Conservation (phyloP, 2,888 invertebrate genomes). For the Amblyteles armatorius region DNA sequence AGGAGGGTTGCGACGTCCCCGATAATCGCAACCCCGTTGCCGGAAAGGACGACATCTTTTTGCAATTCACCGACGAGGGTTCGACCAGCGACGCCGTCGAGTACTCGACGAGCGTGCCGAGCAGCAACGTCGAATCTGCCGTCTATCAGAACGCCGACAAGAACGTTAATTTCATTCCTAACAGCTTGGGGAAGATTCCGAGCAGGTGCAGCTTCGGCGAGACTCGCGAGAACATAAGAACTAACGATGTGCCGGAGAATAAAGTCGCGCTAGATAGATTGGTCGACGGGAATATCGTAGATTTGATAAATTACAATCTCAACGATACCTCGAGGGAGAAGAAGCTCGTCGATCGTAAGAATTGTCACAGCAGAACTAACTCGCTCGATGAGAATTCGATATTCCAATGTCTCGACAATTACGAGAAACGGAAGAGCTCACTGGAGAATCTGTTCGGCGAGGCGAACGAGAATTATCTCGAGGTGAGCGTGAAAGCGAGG, state of each 20-base stretch:
- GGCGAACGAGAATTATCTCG: slow-evolving; percentile 59
- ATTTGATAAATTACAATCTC: slow-evolving; percentile 75
- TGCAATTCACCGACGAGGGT: slow-evolving; percentile 67
- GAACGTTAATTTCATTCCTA: slow-evolving; percentile 75
- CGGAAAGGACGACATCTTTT: slow-evolving; percentile 62
- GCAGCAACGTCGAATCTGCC: slow-evolving; percentile 30
- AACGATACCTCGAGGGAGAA: slow-evolving; percentile 73
- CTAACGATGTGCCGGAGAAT: slow-evolving; percentile 53
- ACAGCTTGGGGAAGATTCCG: slow-evolving; percentile 75
- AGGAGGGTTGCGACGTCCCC: neutral
- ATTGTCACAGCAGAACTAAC: slow-evolving; percentile 75
- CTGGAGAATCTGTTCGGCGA: slow-evolving; percentile 72
- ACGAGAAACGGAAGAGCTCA: slow-evolving; percentile 69
- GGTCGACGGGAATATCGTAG: slow-evolving; percentile 39
- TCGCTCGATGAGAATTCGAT: slow-evolving; percentile 77
- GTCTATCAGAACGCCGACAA: slow-evolving; percentile 61
- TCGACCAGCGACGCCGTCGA: slow-evolving; percentile 58
- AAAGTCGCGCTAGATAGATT: slow-evolving; percentile 30
- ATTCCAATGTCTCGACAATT: slow-evolving; percentile 65
- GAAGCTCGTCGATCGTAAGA: slow-evolving; percentile 71
- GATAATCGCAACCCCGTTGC: slow-evolving; percentile 63
- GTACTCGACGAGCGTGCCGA: slow-evolving; percentile 51
- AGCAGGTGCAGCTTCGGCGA: slow-evolving; percentile 67
- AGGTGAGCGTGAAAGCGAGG: slow-evolving; percentile 71
- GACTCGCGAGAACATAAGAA: slow-evolving; percentile 72